phyloP scores from a whole-genome alignment of 2,888 invertebrate genomes.

The Trypoxylon attenuatum region DNA sequence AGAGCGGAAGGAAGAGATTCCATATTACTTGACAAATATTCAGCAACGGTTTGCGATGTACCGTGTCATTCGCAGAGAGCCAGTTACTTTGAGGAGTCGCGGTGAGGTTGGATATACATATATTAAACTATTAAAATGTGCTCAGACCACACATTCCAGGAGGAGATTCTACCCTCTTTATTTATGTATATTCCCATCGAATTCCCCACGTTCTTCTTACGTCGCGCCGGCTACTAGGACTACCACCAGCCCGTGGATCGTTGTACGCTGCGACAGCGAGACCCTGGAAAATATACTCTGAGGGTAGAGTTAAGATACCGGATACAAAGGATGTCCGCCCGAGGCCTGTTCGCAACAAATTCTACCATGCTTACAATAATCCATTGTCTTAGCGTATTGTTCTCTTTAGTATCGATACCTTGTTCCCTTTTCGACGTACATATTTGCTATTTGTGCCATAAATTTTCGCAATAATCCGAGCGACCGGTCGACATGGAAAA shows the following conservation, averaged over 20 bases:
- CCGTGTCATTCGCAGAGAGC: too few species aligned
- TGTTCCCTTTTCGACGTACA: too few species aligned
- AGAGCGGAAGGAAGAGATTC: too few species aligned
- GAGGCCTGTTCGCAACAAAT: neutral
- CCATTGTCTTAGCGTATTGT: conserved; percentile 10
- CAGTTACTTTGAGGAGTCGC: too few species aligned
- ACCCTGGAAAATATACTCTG: neutral
- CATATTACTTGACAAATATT: too few species aligned
- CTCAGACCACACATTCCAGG: conserved; percentile 3
- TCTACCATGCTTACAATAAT: neutral
- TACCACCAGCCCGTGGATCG: neutral
- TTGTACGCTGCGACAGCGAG: neutral
- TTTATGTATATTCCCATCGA: conserved; percentile 34
- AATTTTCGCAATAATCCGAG: too few species aligned
- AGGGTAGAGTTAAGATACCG: neutral
- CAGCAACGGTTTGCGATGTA: too few species aligned
- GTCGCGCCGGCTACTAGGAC: neutral
- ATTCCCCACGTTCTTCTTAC: conserved; percentile 3
- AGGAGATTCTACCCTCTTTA: conserved; percentile 12
- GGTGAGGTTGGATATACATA: too few species aligned
- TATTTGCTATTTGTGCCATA: too few species aligned
- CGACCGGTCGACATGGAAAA: too few species aligned
- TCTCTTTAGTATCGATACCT: too few species aligned
- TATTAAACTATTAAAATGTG: conserved; percentile 16
- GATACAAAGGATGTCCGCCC: neutral